Percentiles rank a stretch among this genome's conserved stretches.
Evolutionary conservation across 2,797 vertebrate species (phyloP).

Genomic region (Karalla daura): DNA sequence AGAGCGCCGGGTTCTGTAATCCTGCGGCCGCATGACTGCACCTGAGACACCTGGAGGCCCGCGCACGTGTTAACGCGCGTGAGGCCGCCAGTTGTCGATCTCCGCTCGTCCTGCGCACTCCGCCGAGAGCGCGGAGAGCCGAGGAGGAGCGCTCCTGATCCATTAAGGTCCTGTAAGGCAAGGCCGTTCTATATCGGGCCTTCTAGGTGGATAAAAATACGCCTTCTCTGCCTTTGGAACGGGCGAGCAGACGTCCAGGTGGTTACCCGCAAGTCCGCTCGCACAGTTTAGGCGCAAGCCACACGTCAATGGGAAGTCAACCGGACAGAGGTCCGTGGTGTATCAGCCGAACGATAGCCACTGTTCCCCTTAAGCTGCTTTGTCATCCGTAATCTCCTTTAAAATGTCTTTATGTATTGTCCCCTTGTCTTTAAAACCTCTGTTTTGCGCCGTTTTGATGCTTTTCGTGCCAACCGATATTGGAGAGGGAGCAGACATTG

Average conservation of each 20-base stretch:
- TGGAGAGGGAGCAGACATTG: background rate
- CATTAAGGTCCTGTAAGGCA: background rate
- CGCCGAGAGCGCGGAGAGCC: slow-evolving; percentile 12
- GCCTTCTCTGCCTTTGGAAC: background rate
- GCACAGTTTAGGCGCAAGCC: background rate
- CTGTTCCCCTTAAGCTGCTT: slow-evolving; percentile 46
- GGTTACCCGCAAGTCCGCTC: background rate
- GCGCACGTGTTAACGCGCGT: slow-evolving; percentile 39
- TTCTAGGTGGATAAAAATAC: background rate
- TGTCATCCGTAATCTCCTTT: slow-evolving; percentile 50
- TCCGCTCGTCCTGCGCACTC: background rate
- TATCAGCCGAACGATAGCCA: slow-evolving; percentile 46
- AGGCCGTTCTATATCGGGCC: accelerated
- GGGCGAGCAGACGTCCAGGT: background rate
- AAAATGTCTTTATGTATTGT: slow-evolving; percentile 24
- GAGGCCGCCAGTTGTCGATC: background rate
- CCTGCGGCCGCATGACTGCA: slow-evolving; percentile 28
- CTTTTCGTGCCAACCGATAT: slow-evolving; percentile 28
- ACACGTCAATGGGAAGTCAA: slow-evolving; percentile 10
- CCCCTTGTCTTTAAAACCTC: slow-evolving; percentile 10
- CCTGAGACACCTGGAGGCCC: slow-evolving; percentile 26
- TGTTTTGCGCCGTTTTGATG: slow-evolving; percentile 14
- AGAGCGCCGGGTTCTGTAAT: slow-evolving; percentile 50
- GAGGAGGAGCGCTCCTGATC: background rate
- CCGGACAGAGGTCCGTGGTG: slow-evolving; percentile 20